Percentiles rank a stretch among this genome's conserved stretches.
These are phyloP conservation scores for Pomatorhinus ruficollis DNA, from an alignment of 2,113 vertebrate species.

Conservation along the genomic window DNA sequence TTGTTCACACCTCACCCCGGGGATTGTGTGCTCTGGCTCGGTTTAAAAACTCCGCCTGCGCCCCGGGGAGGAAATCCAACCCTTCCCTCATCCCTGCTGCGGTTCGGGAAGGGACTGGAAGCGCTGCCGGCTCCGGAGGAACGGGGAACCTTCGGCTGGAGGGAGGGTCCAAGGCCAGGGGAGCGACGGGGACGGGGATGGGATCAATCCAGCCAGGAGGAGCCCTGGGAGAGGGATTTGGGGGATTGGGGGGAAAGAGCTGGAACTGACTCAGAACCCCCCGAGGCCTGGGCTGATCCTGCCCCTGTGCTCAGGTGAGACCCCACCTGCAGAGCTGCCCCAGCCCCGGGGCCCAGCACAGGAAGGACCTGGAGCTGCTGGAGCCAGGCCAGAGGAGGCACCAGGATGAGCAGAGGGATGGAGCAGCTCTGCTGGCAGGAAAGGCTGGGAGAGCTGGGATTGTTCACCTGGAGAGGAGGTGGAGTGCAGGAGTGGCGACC, in stretches of 20 bases:
- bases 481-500: neutral
- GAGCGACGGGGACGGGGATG: rapidly evolving
- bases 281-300: neutral
- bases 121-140: neutral
- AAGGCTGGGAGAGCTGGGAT: neutral
- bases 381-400: neutral
- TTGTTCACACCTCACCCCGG: neutral
- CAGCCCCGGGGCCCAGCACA: neutral
- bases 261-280: rapidly evolving
- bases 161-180: neutral
- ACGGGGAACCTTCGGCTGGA: neutral
- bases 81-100: neutral
- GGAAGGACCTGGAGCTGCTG: neutral
- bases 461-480: neutral
- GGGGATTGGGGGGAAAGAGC: neutral
- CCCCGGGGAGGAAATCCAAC: neutral
- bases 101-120: neutral
- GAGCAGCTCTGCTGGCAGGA: neutral
- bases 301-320: neutral
- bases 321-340: neutral
- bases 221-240: neutral
- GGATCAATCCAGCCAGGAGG: neutral
- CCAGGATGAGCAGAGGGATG: neutral
- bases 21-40: neutral
- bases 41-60: neutral